Base-by-base conservation (phyloP, 2,888 invertebrate genomes). In the Pandemis cinnamomeana region DNA sequence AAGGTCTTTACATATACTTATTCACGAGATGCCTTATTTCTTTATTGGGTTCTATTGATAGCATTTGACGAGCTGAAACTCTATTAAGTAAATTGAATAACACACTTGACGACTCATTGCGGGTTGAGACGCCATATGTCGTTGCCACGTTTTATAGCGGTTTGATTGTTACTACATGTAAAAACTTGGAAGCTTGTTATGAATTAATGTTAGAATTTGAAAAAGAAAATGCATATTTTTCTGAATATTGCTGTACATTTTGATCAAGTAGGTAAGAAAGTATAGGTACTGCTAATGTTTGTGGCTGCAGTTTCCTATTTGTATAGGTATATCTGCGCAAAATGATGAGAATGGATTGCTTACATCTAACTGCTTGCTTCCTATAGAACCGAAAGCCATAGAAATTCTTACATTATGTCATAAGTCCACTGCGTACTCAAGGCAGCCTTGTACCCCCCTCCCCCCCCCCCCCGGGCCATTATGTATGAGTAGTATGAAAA, bases 41-140 rank as follows among this genome's bases (percentile, higher is more conserved):
- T 70, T 73, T 67, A 68, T 53, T 74, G 66, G 48, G 61, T 10
- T 69, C n/a, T 61, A 66, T 74, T 66, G 70, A 74, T 73, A 73
- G 53, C 55, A 13, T 41, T 69, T 68, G 41, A 72, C 48, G 66
- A 61, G 42, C 51, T 27, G 58, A 60, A 42, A n/a, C 68, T 67
- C 62, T 41, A 55, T 72, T 68, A 42, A 36, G 27, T 36, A 11
- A 7, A 11, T 42, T 62, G 36, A 60, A 53, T 60, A 51, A 67
- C 42, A 27, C 61, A 72, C 61, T 62, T 67, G 53, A 44, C 20
- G 61, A 51, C n/a, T 62, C 53, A 67, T 42, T 67, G 53, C 55
- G 55, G 15, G 27, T n/a, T 27, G 27, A 11, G 20, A 27, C 13
- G 46, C 7, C 13, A 60, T 48, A 46, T 66, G 36, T 71, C 46